Evolutionary conservation across 2,888 invertebrate genomes (phyloP), one percentile per base, ranked within the genome.

Genomic region (Scaptomyza caliginosa): DNA sequence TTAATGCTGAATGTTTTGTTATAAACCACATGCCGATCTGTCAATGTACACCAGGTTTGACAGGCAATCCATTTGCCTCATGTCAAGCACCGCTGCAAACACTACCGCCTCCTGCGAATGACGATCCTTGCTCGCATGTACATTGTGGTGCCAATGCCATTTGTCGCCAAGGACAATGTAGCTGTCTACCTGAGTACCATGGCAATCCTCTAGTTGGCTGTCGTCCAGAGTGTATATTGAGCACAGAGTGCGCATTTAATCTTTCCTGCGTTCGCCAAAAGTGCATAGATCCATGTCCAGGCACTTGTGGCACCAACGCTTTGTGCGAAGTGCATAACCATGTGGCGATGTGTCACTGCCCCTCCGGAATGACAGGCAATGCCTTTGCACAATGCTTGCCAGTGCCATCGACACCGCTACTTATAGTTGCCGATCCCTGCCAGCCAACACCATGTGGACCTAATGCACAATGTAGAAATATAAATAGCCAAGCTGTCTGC

Each of bases 271-370:
- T 94, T 16, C 92, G 92, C 89, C 94, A 94, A 85, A 95, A 95
- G 90, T 96, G 95, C 82, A 72, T 92, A 3, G 93, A 95, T 89
- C 95, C 95, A 4, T 95, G 96, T 84, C 93, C 93, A 42, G 94
- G 94, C 63, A 94, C 94, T 8, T 96, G 96, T 89, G 95, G 95
- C 23, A 85, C 92, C 49, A 94, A 93, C 85, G 95, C 96, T 24
- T 91, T 94, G 49, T 96, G 96, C 86, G 94, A 94, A 75, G 95
- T 95, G 3, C 93, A 94, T 68, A 94, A 95, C 75, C 95, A 96
- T 80, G 93, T 95, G 16, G 94, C 95, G 16, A 94, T 94, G 92
- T 95, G 95, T 71, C 94, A 94, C 75, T 95, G 95, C 83, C 94
- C 94, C 13, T 93, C 93, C 74, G 94, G 94, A 74, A 93, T 93